A percentile compares a stretch with the other conserved stretches of the same genome.
Evolutionary conservation across 1,140 invertebrate species (phyloP).

Genomic region (Drosophila bocki): DNA sequence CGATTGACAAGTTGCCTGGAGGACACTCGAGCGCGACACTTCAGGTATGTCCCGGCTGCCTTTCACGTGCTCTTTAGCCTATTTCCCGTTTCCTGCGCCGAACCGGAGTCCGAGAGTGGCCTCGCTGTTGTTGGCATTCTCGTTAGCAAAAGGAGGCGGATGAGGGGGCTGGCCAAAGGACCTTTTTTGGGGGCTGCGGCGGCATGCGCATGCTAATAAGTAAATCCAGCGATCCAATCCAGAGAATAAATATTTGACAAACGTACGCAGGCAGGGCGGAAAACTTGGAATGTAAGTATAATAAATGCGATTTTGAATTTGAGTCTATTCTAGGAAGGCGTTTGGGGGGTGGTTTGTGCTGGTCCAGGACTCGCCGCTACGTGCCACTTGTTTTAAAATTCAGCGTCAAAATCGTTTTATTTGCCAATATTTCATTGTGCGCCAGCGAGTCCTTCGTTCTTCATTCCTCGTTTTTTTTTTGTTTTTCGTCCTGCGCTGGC

Average conservation of each 20-base stretch:
- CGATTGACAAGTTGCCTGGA: conserved; percentile 72
- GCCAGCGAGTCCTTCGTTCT: conserved; percentile 40
- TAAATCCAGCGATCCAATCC: conserved; percentile 82
- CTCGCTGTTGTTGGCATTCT: conserved; percentile 54
- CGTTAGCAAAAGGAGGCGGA: conserved; percentile 42
- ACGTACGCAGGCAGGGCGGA: conserved; percentile 54
- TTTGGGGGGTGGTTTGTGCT: conserved; percentile 3
- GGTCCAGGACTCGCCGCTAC: conserved; percentile 44
- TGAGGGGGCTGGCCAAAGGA: neutral
- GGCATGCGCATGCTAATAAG: conserved; percentile 80
- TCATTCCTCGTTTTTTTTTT: neutral
- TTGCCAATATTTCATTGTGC: conserved; percentile 84
- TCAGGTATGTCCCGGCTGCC: conserved; percentile 61
- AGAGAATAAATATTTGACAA: conserved; percentile 84
- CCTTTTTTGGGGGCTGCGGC: conserved; percentile 44
- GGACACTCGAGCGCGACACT: conserved; percentile 62
- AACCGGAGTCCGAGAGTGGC: conserved; percentile 25
- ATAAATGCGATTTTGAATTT: conserved; percentile 83
- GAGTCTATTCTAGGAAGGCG: conserved; percentile 32
- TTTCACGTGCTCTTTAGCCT: conserved; percentile 79
- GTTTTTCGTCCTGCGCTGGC: conserved; percentile 20
- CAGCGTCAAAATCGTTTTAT: conserved; percentile 85
- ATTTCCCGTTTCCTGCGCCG: conserved; percentile 58
- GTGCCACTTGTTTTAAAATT: conserved; percentile 84
- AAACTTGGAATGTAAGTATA: conserved; percentile 77